These are phyloP conservation scores for Ectemnius lituratus DNA, from an alignment of 2,888 invertebrate genomes.

Conservation along the genomic window DNA sequence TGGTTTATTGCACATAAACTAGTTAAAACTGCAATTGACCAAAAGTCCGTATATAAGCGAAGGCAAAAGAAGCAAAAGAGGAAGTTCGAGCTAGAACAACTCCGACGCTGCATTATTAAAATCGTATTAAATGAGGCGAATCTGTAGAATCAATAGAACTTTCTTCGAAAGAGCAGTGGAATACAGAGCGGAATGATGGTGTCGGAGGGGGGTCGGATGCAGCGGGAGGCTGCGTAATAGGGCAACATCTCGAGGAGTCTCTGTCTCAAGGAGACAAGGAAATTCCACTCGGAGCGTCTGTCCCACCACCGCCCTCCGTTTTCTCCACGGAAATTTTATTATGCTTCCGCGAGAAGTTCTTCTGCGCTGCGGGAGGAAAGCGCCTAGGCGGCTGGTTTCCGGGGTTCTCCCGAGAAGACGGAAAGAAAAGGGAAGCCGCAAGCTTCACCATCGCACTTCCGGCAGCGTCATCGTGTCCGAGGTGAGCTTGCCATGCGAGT, in stretches of 20 bases:
- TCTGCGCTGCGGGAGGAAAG: constrained; percentile 32
- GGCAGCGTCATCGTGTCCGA: constrained; percentile 12
- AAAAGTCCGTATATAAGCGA: too few species aligned
- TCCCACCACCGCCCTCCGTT: constrained; percentile 53
- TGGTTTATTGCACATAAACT: too few species aligned
- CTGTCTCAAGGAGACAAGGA: constrained; percentile 55
- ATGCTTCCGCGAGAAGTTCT: constrained; percentile 55
- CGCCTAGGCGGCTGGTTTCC: neutral
- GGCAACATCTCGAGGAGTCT: constrained; percentile 48
- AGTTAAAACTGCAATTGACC: too few species aligned
- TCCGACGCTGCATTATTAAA: constrained; percentile 49
- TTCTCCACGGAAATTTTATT: constrained; percentile 62
- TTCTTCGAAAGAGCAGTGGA: constrained; percentile 20
- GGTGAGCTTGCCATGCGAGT: constrained; percentile 44
- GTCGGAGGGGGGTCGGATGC: neutral
- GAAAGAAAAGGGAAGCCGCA: constrained; percentile 10
- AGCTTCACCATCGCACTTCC: constrained; percentile 21
- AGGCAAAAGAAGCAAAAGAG: too few species aligned
- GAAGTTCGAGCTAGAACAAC: neutral
- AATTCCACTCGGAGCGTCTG: constrained; percentile 61
- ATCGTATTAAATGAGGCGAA: constrained; percentile 52
- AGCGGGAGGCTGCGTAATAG: constrained; percentile 43
- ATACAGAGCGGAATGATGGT: too few species aligned
- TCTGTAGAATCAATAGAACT: constrained; percentile 54
- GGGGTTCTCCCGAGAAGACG: neutral